A percentile compares a stretch with the other conserved stretches of the same genome.
Evolutionary conservation across 2,888 invertebrate species (phyloP).

Genomic region (Rhyacophila evoluta): DNA sequence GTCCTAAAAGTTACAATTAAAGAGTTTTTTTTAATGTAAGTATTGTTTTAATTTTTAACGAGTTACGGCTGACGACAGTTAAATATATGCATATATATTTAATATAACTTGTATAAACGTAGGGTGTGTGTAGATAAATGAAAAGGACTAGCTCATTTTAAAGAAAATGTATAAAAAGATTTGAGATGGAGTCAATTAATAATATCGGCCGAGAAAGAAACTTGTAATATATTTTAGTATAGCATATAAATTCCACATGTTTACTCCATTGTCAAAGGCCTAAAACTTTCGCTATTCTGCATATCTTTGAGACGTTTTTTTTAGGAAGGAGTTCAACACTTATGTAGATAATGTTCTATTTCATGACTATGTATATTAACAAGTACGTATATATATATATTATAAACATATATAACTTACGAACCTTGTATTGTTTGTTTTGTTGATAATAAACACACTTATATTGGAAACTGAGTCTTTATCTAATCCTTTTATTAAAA

Average conservation of each 20-base stretch:
- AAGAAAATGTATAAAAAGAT: conserved; percentile 48
- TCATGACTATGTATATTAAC: conserved; percentile 46
- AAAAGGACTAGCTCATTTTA: conserved; percentile 45
- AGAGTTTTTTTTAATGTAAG: too few relatives aligned
- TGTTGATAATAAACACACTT: conserved; percentile 55
- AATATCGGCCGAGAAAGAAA: conserved; percentile 44
- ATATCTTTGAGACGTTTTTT: conserved; percentile 39
- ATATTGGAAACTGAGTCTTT: conserved; percentile 44
- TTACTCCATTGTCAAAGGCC: conserved; percentile 41
- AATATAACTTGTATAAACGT: conserved; percentile 47
- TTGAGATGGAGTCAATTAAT: conserved; percentile 53
- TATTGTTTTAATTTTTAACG: not conserved
- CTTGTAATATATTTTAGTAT: conserved; percentile 51
- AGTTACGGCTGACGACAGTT: conserved; percentile 10
- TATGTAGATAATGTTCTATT: conserved; percentile 52
- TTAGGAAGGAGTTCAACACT: conserved; percentile 42
- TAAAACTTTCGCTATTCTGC: conserved; percentile 50
- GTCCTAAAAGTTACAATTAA: too few relatives aligned
- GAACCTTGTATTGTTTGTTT: conserved; percentile 54
- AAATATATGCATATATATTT: conserved; percentile 26
- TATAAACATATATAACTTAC: conserved; percentile 44
- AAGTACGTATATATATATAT: conserved; percentile 34
- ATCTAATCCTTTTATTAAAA: too few relatives aligned
- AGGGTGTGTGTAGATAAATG: conserved; percentile 51
- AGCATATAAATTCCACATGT: conserved; percentile 45